Conservation (phyloP, 2,797 vertebrate genomes). For the Aplochiton taeniatus region DNA sequence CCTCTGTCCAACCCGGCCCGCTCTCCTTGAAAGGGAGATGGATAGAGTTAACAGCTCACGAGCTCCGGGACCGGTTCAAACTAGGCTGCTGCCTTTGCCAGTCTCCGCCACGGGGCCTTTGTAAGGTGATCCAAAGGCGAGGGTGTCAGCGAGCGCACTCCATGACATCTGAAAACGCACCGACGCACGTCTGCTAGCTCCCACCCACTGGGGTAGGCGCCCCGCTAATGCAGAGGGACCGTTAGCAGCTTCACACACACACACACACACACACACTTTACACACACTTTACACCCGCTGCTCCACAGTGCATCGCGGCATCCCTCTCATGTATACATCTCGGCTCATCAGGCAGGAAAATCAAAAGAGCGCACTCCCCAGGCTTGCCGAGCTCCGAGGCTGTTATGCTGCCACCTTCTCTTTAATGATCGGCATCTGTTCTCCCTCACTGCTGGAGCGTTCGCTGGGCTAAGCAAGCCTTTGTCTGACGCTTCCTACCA, state of each 20-base stretch:
- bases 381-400: constrained; percentile 59
- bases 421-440: constrained; percentile 77
- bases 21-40: constrained; percentile 59
- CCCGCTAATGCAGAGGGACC: constrained; percentile 25
- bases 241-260: constrained; percentile 7
- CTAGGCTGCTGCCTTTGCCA: constrained; percentile 25
- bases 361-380: constrained; percentile 67
- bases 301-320: constrained; percentile 44
- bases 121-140: too few relatives aligned
- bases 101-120: too few relatives aligned
- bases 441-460: constrained; percentile 45
- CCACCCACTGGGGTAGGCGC: constrained; percentile 36
- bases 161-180: constrained; percentile 31
- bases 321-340: constrained; percentile 57
- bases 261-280: constrained; percentile 5
- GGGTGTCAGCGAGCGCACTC: background rate
- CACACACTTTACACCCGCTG: constrained; percentile 18
- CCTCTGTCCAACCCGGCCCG: constrained; percentile 37
- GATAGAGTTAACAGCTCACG: constrained; percentile 56
- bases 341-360: constrained; percentile 70
- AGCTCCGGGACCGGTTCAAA: constrained; percentile 36
- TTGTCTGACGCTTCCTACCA: constrained; percentile 38
- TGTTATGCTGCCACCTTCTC: constrained; percentile 68
- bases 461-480: constrained; percentile 53
- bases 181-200: constrained; percentile 3